These are phyloP conservation scores for Eupleurogrammus muticus DNA, from an alignment of 2,797 vertebrate species.

Conservation along the genomic window DNA sequence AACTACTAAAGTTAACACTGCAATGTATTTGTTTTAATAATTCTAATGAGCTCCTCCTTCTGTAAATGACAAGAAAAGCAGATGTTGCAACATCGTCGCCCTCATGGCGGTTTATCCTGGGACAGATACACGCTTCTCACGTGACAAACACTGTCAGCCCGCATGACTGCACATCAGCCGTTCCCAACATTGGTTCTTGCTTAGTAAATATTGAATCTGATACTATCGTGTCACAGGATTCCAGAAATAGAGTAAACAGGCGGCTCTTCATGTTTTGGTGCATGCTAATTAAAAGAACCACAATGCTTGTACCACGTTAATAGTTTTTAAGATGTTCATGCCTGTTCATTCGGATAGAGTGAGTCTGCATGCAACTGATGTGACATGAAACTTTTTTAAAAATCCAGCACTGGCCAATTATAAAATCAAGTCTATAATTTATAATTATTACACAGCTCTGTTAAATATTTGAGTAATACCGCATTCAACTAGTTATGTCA, in stretches of 20 bases:
- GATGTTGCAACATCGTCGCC: not conserved
- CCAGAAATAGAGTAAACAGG: constrained; percentile 7
- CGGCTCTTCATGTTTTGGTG: not conserved
- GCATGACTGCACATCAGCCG: not conserved
- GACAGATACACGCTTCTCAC: constrained; percentile 9
- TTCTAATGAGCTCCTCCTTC: not conserved
- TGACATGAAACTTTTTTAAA: no score
- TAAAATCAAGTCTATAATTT: not conserved
- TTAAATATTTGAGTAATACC: no score
- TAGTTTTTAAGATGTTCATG: no score
- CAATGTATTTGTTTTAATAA: no score
- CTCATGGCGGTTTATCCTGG: not conserved
- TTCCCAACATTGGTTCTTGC: not conserved
- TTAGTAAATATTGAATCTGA: constrained; percentile 40
- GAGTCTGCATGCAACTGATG: no score
- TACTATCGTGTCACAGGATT: constrained; percentile 12
- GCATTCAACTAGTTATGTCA: no score
- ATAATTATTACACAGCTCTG: not conserved
- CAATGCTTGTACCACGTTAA: not conserved
- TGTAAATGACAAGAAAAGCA: constrained; percentile 14
- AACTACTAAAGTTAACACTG: no score
- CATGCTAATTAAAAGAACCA: not conserved
- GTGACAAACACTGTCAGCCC: constrained; percentile 1
- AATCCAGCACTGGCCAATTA: not conserved
- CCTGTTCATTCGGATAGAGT: no score